Percentiles rank a stretch among this genome's conserved stretches.
Evolutionary conservation across 1,140 invertebrate species (phyloP).

Genomic region (Scylla paramamosain): DNA sequence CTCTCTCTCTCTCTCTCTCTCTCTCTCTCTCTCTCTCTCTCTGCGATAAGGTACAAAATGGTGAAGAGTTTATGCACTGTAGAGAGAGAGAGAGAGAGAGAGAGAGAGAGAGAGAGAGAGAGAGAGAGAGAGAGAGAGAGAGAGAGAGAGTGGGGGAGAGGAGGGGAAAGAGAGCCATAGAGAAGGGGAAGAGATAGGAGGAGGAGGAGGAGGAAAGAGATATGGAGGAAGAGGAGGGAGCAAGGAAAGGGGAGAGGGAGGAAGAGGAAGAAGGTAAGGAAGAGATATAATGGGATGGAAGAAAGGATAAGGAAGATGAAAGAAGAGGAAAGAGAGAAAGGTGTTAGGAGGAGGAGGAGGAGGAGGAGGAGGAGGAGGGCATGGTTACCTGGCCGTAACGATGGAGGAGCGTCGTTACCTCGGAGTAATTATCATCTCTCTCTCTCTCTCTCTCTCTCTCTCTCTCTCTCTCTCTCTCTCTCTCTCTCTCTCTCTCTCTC

Average conservation of each 20-base stretch:
- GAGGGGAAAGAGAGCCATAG: no score
- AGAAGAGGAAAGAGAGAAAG: not conserved
- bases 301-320: not conserved
- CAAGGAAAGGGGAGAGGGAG: not conserved
- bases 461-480: no score
- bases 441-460: no score
- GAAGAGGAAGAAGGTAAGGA: not conserved
- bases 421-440: not conserved
- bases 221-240: not conserved
- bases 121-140: constrained; percentile 10
- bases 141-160: not conserved
- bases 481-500: not conserved
- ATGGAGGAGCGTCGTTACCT: not conserved
- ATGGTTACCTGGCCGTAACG: not conserved
- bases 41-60: no score
- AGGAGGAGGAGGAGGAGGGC: not conserved
- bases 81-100: no score
- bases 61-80: no score
- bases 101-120: not conserved
- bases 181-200: no score
- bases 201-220: not conserved
- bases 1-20: constrained; percentile 13
- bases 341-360: no score
- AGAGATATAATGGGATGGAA: not conserved
- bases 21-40: constrained; percentile 24